phyloP scores from a whole-genome alignment of 2,113 vertebrate genomes.

The Actinemys pallida region DNA sequence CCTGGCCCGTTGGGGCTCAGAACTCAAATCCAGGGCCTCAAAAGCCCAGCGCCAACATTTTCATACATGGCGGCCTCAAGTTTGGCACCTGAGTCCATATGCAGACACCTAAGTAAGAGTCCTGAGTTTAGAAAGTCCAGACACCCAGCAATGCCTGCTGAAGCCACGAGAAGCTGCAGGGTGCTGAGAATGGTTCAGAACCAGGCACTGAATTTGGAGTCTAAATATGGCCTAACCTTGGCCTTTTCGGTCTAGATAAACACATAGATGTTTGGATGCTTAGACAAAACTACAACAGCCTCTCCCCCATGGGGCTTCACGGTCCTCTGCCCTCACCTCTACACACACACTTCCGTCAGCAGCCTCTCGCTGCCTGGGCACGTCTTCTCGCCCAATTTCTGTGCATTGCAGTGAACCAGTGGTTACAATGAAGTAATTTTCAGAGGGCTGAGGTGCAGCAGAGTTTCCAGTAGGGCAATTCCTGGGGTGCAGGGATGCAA shows the following conservation, averaged over 20 bases:
- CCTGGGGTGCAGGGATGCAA: neutral
- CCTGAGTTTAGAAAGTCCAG: neutral
- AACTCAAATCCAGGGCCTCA: neutral
- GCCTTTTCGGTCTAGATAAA: neutral
- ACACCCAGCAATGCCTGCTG: neutral
- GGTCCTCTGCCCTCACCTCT: neutral
- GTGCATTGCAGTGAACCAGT: too few relatives aligned
- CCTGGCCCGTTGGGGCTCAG: neutral
- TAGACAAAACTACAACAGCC: neutral
- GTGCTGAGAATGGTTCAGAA: neutral
- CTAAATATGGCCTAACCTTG: neutral
- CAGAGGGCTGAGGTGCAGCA: neutral
- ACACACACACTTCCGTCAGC: neutral
- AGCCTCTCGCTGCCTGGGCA: neutral
- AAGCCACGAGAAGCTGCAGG: neutral
- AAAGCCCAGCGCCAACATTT: neutral
- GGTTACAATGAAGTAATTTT: too few relatives aligned
- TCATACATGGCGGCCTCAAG: neutral
- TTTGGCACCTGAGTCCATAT: neutral
- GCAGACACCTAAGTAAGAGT: neutral
- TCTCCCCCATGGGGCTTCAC: neutral
- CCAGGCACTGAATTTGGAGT: neutral
- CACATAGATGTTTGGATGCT: neutral
- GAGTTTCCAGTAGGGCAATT: neutral
- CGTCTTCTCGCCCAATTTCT: neutral